Percentiles rank a stretch among this genome's conserved stretches.
Conservation (phyloP, 30 jellyfish, hydroid and myxozoan species). For the Aurelia coerulea region DNA sequence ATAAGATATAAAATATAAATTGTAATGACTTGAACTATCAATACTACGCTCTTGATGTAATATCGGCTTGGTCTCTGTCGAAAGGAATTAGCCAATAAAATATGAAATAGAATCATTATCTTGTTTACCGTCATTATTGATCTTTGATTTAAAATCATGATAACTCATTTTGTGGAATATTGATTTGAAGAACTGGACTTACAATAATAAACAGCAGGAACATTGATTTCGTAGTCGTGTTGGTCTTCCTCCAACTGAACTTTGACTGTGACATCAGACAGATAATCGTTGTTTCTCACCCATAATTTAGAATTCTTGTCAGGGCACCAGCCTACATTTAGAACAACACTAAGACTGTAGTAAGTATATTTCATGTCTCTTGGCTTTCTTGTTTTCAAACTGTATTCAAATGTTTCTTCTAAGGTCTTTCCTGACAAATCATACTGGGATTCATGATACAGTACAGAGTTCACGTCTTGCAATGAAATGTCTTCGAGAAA, state of each 20-base stretch:
- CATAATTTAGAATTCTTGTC: constrained; percentile 34
- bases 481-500: constrained; percentile 56
- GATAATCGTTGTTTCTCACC: constrained; percentile 76
- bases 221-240: constrained; percentile 6
- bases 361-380: neutral
- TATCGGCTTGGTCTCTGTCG: too few relatives aligned
- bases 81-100: too few relatives aligned
- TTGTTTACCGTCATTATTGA: too few relatives aligned
- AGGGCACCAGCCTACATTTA: constrained; percentile 88
- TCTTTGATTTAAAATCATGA: too few relatives aligned
- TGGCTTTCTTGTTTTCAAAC: constrained; percentile 49
- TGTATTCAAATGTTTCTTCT: constrained; percentile 22
- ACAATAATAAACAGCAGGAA: constrained; percentile 54
- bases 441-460: constrained; percentile 13
- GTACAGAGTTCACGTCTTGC: constrained; percentile 58
- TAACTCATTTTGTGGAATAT: too few relatives aligned
- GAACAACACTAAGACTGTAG: constrained; percentile 53
- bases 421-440: constrained; percentile 42
- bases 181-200: neutral
- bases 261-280: constrained; percentile 25
- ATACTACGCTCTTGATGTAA: too few relatives aligned
- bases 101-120: too few relatives aligned
- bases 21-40: too few relatives aligned
- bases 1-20: too few relatives aligned
- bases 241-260: constrained; percentile 33